Evolutionary conservation across 2,888 invertebrate species (phyloP).

Genomic region (Nomada fucata): DNA sequence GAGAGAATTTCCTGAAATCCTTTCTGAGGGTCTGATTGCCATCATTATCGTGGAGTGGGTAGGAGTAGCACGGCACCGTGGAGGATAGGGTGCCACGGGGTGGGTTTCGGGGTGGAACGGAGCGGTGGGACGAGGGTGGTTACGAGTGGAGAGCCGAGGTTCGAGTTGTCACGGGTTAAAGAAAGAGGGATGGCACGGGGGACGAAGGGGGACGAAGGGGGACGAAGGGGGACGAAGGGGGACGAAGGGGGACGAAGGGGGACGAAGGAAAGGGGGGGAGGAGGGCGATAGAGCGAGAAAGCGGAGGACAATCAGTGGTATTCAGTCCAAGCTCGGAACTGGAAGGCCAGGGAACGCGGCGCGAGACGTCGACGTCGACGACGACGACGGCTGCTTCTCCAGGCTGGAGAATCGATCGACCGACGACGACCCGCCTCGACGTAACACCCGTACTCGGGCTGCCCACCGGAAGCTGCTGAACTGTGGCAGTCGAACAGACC

Average conservation of each 20-base stretch:
- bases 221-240: constrained; percentile 26
- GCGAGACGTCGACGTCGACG: constrained; percentile 59
- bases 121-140: constrained; percentile 65
- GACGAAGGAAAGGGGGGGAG: constrained; percentile 42
- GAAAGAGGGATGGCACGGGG: constrained; percentile 29
- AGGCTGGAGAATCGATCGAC: constrained; percentile 70
- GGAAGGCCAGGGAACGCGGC: constrained; percentile 67
- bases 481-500: constrained; percentile 71
- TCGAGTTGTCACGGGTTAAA: constrained; percentile 46
- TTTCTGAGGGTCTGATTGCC: constrained; percentile 84
- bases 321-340: constrained; percentile 78
- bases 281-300: constrained; percentile 70
- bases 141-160: constrained; percentile 66
- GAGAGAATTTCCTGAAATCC: constrained; percentile 85
- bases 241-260: constrained; percentile 20
- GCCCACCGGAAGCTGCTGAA: constrained; percentile 70
- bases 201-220: constrained; percentile 25
- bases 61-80: constrained; percentile 77
- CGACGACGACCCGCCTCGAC: constrained; percentile 67
- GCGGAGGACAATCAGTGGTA: constrained; percentile 82
- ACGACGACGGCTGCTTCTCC: constrained; percentile 58
- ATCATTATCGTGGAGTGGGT: constrained; percentile 84
- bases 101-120: constrained; percentile 67
- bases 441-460: constrained; percentile 66
- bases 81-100: constrained; percentile 73